A percentile compares a stretch with the other conserved stretches of the same genome.
These are phyloP conservation scores for Diglossa brunneiventris DNA, from an alignment of 2,113 vertebrate species.

Conservation along the genomic window DNA sequence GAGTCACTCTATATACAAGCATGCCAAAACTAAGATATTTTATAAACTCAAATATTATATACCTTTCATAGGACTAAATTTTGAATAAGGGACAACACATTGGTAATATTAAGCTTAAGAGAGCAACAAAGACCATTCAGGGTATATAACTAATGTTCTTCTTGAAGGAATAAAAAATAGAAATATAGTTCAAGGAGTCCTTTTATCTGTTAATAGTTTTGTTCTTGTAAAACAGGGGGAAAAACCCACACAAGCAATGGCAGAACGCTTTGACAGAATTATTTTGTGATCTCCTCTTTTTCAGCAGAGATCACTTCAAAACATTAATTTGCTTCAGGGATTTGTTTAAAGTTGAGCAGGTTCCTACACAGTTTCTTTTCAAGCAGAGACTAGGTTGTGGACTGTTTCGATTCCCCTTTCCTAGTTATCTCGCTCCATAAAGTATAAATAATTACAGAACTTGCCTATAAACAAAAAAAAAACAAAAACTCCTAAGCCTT, in stretches of 20 bases:
- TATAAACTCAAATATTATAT: neutral
- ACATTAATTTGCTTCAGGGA: neutral
- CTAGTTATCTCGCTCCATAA: neutral
- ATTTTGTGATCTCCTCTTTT: neutral
- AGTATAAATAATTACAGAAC: neutral
- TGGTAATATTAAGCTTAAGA: neutral
- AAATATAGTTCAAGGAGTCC: neutral
- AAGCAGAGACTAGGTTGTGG: neutral
- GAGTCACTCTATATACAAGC: neutral
- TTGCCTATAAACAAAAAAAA: neutral
- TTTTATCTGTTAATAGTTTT: neutral
- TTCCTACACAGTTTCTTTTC: neutral
- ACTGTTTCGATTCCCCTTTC: neutral
- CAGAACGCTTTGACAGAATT: neutral
- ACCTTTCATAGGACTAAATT: neutral
- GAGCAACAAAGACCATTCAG: neutral
- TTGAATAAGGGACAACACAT: neutral
- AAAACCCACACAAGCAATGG: neutral
- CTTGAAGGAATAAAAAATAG: neutral
- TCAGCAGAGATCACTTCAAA: neutral
- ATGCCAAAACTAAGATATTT: neutral
- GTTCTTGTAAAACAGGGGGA: neutral
- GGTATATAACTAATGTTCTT: neutral
- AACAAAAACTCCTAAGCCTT: neutral
- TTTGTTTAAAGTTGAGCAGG: neutral